Base-by-base conservation (phyloP, 2,888 invertebrate species). In the Xanthorhoe spadicearia region DNA sequence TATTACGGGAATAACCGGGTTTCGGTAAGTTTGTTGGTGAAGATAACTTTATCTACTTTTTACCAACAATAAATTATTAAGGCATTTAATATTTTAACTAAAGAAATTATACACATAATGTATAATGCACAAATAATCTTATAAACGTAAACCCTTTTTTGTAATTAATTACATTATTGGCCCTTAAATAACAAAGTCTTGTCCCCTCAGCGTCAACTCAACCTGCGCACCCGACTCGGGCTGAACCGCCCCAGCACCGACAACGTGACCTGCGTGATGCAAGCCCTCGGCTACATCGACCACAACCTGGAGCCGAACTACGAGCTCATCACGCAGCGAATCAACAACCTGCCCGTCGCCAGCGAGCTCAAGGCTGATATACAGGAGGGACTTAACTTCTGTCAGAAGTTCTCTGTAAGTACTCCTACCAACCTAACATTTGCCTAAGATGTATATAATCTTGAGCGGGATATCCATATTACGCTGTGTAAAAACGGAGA, bases 211-310 rank as follows among this genome's bases (percentile, higher is more conserved):
- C 93, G 95, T 50, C 94, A 95, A 66, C 87, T 95, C 82, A 95
- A 95, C 72, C 85, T 95, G 7, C 93, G 94, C 71, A 93, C 94
- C n/a, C 95, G 95, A 52, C 82, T 95, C 38, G 95, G 95, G 70
- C 83, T 94, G 10, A 85, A 95, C 74, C 93, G 94, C 5, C 89
- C 94, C 0, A 77, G 74, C 28, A 93, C 93, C 2, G 94, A 93
- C 70, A 96, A 96, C 84, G 94, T 95, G 23, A 95, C 95, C 0
- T 96, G 96, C 81, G 95, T 96, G 46, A 95, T 96, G 95, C 95
- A 95, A 78, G 95, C 96, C 79, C 90, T 96, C 0, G 95, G 95
- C 59, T 96, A 95, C 84, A 90, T 96, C 74, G 95, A 95, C 80
- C 82, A 94, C 71, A 94, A 95, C 80, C 86, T 95, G 75, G 95